Evolutionary conservation across 2,888 invertebrate species (phyloP).

Genomic region (Meganola albula): DNA sequence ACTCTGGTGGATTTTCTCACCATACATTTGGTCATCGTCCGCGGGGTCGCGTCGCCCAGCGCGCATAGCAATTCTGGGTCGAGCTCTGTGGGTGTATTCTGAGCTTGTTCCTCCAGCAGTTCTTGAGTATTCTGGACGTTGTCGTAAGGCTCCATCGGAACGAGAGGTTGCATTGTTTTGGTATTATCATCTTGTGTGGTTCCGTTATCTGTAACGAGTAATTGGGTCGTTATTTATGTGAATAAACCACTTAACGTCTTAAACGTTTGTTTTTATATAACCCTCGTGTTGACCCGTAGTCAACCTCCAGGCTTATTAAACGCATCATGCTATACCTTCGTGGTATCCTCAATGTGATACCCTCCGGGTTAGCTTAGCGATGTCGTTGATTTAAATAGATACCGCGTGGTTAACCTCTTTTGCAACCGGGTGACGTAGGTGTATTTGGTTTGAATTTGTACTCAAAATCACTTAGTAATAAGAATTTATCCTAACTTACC

Average conservation of each 20-base stretch:
- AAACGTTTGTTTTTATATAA: not conserved
- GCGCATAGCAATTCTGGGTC: not conserved
- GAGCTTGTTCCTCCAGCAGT: not conserved
- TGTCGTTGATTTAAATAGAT: not conserved
- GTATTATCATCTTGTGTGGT: slow-evolving; percentile 1
- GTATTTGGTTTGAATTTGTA: not conserved
- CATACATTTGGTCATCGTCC: not conserved
- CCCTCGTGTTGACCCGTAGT: slow-evolving; percentile 1
- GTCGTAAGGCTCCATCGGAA: not conserved
- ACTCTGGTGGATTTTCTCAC: not conserved
- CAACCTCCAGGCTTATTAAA: slow-evolving; percentile 4
- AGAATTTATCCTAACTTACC: slow-evolving; percentile 1
- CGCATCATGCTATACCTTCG: slow-evolving; percentile 5
- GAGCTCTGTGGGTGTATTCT: not conserved
- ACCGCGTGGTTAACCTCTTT: not conserved
- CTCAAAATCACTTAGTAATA: not conserved
- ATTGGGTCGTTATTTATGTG: slow-evolving; percentile 1
- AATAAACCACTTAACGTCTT: not conserved
- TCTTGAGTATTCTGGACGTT: not conserved
- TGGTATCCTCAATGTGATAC: slow-evolving; percentile 6
- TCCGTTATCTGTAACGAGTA: slow-evolving; percentile 2
- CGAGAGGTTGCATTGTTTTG: not conserved
- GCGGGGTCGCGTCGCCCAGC: not conserved
- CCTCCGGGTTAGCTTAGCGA: slow-evolving; percentile 6
- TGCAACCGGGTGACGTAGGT: not conserved